Percentiles rank a stretch among this genome's conserved stretches.
Conservation (phyloP, 2,113 vertebrate genomes). For the Marmota flaviventris region DNA sequence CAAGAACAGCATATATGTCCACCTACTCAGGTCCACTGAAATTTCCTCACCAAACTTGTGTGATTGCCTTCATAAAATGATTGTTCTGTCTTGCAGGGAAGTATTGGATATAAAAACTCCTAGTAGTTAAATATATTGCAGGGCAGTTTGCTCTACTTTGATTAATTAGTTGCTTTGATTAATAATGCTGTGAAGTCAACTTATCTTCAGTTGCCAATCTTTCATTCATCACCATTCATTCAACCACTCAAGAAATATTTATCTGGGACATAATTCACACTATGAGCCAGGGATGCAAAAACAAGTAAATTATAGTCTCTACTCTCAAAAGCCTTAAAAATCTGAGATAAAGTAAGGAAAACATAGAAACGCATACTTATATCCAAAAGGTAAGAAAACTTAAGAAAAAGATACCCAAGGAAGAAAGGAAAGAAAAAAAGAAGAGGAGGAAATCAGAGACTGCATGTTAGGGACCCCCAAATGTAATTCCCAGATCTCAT, state of each 20-base stretch:
- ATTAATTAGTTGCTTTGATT: neutral
- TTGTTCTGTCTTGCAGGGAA: neutral
- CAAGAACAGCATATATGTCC: neutral
- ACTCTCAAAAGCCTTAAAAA: neutral
- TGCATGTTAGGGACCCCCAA: neutral
- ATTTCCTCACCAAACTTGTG: neutral
- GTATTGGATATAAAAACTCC: neutral
- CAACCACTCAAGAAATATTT: neutral
- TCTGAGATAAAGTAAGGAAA: neutral
- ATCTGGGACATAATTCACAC: neutral
- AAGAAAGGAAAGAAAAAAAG: neutral
- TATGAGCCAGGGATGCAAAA: neutral
- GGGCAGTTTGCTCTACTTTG: neutral
- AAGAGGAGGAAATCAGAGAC: neutral
- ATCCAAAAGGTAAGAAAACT: neutral
- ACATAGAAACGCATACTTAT: neutral
- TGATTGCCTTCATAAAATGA: slow-evolving; percentile 4
- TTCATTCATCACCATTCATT: neutral
- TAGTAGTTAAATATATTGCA: neutral
- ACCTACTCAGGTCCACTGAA: neutral
- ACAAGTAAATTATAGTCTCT: neutral
- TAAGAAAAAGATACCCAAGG: neutral
- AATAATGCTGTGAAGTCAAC: neutral
- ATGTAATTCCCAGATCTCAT: neutral
- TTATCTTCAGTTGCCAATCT: neutral